These are phyloP conservation scores for Neoniphon sammara DNA, from an alignment of 2,797 vertebrate genomes.

Conservation along the genomic window DNA sequence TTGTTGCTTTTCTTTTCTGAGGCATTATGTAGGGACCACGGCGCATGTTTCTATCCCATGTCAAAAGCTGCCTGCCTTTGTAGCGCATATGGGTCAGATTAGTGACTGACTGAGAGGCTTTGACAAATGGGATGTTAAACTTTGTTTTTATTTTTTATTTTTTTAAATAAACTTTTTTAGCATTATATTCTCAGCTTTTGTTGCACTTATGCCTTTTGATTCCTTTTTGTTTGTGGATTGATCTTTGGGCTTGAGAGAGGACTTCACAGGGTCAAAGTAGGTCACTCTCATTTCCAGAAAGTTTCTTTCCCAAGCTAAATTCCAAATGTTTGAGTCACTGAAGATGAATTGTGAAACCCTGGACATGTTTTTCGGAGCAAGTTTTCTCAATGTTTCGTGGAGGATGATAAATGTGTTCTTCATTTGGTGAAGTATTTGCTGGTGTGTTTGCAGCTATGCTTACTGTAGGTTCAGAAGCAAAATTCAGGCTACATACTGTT, in stretches of 20 bases:
- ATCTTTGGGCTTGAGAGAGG: constrained; percentile 28
- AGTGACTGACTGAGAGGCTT: constrained; percentile 66
- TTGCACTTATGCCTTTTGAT: not conserved
- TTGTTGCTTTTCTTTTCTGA: constrained; percentile 70
- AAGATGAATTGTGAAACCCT: constrained; percentile 48
- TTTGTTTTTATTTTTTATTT: constrained; percentile 26
- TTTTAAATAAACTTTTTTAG: not conserved
- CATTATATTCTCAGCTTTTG: constrained; percentile 1
- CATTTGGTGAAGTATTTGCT: constrained; percentile 11
- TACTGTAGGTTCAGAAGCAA: not conserved
- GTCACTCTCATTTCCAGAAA: constrained; percentile 55
- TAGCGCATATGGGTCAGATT: constrained; percentile 77
- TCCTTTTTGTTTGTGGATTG: constrained; percentile 4
- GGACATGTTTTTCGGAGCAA: constrained; percentile 14
- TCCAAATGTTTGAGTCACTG: constrained; percentile 76
- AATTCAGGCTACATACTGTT: not conserved
- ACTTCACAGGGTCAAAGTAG: constrained; percentile 67
- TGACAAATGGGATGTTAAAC: constrained; percentile 38
- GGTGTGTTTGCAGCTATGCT: constrained; percentile 5
- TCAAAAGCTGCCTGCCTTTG: constrained; percentile 64
- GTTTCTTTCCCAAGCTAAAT: constrained; percentile 61
- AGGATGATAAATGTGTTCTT: constrained; percentile 14
- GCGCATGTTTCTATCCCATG: constrained; percentile 57
- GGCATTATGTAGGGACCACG: constrained; percentile 59
- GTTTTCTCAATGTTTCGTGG: constrained; percentile 1